phyloP scores from a whole-genome alignment of 2,888 invertebrate genomes.

The Amiota minor region DNA sequence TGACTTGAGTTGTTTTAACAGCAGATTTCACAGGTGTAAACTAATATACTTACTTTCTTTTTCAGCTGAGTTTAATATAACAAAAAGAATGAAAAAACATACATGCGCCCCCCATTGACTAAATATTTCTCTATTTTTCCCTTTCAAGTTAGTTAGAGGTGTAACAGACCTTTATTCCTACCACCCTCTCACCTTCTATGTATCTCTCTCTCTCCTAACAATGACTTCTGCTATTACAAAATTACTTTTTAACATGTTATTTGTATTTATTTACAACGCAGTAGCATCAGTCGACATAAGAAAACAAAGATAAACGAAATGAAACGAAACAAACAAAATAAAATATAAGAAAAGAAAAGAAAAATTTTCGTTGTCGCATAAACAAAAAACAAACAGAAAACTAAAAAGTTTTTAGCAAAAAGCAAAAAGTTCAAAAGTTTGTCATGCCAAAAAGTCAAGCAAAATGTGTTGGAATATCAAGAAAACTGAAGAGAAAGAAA shows the following conservation, averaged over 20 bases:
- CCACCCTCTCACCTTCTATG: too few species aligned
- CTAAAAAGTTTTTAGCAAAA: slow-evolving; percentile 11
- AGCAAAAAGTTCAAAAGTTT: slow-evolving; percentile 13
- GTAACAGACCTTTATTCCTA: too few species aligned
- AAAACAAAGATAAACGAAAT: slow-evolving; percentile 20
- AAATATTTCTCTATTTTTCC: too few species aligned
- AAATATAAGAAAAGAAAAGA: background rate
- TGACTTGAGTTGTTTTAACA: too few species aligned
- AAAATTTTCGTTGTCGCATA: slow-evolving; percentile 4
- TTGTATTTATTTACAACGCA: slow-evolving; percentile 12
- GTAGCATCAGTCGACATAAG: background rate
- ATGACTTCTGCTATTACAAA: slow-evolving; percentile 9
- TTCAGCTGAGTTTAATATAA: too few species aligned
- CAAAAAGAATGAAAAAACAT: too few species aligned
- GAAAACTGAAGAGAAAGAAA: background rate
- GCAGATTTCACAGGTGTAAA: too few species aligned
- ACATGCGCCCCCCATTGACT: too few species aligned
- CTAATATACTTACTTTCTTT: too few species aligned
- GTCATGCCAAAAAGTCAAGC: background rate
- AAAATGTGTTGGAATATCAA: background rate
- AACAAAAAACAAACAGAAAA: slow-evolving; percentile 11
- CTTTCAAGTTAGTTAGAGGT: too few species aligned
- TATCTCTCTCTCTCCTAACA: too few species aligned
- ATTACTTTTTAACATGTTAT: slow-evolving; percentile 26
- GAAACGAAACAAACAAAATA: slow-evolving; percentile 1